Conservation (phyloP, 2,888 invertebrate genomes). For the Furcula furcula region DNA sequence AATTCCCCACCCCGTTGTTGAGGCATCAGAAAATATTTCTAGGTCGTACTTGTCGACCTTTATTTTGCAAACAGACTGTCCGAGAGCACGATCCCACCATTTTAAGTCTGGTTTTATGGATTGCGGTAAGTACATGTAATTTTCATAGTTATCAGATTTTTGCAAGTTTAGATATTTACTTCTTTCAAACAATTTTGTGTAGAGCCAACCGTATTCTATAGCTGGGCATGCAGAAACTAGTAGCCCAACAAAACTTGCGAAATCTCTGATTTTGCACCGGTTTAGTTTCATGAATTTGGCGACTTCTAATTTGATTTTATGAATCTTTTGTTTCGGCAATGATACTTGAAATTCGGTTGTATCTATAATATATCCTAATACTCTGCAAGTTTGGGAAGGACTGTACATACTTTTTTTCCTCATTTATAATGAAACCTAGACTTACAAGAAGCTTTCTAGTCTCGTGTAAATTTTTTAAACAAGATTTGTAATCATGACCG, state of each 20-base stretch:
- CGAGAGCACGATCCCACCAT: neutral
- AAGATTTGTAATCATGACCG: neutral
- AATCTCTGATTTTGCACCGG: constrained; percentile 18
- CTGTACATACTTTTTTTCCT: constrained; percentile 17
- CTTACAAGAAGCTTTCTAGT: neutral
- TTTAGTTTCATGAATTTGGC: constrained; percentile 4
- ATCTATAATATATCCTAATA: constrained; percentile 15
- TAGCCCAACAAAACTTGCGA: constrained; percentile 21
- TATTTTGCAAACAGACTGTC: neutral
- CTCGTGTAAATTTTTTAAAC: neutral
- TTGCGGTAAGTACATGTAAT: neutral
- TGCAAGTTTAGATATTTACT: constrained; percentile 16
- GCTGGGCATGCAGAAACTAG: constrained; percentile 33
- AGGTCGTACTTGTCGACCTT: too few species aligned
- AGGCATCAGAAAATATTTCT: too few species aligned
- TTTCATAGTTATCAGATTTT: neutral
- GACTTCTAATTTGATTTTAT: constrained; percentile 6
- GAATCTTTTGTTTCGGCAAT: constrained; percentile 17
- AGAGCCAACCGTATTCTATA: constrained; percentile 33
- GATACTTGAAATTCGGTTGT: constrained; percentile 5
- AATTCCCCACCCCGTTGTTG: too few species aligned
- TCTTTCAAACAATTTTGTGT: constrained; percentile 30
- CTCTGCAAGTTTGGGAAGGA: constrained; percentile 12
- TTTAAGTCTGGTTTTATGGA: neutral
- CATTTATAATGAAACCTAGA: too few species aligned